phyloP scores from a whole-genome alignment of 2,888 invertebrate species.

The Diachrysia chrysitis region DNA sequence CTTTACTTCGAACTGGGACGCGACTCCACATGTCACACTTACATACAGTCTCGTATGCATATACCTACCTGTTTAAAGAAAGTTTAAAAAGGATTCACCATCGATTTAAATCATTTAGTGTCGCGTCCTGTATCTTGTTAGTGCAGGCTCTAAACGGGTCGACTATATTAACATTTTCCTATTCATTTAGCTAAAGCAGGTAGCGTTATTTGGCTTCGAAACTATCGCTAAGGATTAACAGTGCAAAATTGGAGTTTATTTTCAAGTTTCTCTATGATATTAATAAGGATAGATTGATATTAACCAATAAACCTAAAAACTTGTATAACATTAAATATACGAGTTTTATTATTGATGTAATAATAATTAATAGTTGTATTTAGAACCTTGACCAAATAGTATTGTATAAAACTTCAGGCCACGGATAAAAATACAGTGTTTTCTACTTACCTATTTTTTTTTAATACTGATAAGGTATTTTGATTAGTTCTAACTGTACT shows the following conservation, averaged over 20 bases:
- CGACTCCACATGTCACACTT: slow-evolving; percentile 7
- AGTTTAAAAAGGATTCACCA: neutral
- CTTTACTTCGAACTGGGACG: slow-evolving; percentile 32
- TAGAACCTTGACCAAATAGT: neutral
- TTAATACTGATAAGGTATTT: too few relatives aligned
- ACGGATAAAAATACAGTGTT: too few relatives aligned
- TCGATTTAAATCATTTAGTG: neutral
- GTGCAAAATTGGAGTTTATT: too few relatives aligned
- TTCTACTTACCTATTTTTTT: too few relatives aligned
- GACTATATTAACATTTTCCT: neutral
- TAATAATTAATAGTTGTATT: slow-evolving; percentile 1
- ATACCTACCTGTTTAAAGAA: slow-evolving; percentile 11
- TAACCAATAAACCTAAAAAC: neutral
- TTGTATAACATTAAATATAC: neutral
- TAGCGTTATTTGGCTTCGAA: neutral
- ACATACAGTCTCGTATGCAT: slow-evolving; percentile 16
- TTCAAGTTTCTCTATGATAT: too few relatives aligned
- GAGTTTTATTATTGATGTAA: neutral
- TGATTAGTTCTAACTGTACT: too few relatives aligned
- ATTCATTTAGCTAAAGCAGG: neutral
- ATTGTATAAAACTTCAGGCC: neutral
- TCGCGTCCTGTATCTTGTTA: neutral
- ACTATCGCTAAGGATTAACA: neutral
- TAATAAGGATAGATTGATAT: too few relatives aligned
- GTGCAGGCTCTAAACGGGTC: neutral